Base-by-base conservation (phyloP, 2,888 invertebrate species). In the Drosophila tanythrix region DNA sequence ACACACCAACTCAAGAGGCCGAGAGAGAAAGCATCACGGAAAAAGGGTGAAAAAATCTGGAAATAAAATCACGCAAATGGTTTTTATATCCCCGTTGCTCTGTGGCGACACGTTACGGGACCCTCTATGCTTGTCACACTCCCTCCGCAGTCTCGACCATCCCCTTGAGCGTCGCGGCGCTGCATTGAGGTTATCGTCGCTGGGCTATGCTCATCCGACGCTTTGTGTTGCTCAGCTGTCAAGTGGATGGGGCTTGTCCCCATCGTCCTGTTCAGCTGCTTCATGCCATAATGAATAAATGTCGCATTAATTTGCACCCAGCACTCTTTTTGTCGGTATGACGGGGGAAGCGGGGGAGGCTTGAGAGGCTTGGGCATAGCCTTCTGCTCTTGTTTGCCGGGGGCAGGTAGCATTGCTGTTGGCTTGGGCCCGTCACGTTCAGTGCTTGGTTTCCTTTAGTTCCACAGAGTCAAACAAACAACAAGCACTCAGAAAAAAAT, bases 301-400 rank as follows among this genome's bases (percentile, higher is more conserved):
- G 85, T 83, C 80, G 77, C 83, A 84, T 84, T 83, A 83, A 82
- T 83, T 83, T 84, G 82, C 83, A 84, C 83, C 80, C 77, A 82
- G 82, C 64, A 73, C 70, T 69, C 66, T 72, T 50, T 69, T 64
- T 48, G 64, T 43, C n/a, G 25, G 8, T 48, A 8, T 50, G 36
- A 7, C 4, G 13, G 36, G 33, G 25, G 46, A 0, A 7, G 2
- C 21, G 21, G 4, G 4, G 1, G 3, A 1, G 38, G 51, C 50
- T 31, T 51, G 51, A 46, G 46, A 25, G 25, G 15, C 25, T 25
- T 25, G 46, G 21, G 25, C 46, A 46, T 4, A 46, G 25, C 25
- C 46, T 25, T 25, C 46, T 46, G 46, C 25, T 7, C 25, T 46
- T 46, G 25, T 46, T 46, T 31, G 33, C 31, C 33, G 27, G 29